Evolutionary conservation across 2,113 vertebrate genomes (phyloP), one percentile per base, ranked within the genome.

Genomic region (Engraulis encrasicolus): DNA sequence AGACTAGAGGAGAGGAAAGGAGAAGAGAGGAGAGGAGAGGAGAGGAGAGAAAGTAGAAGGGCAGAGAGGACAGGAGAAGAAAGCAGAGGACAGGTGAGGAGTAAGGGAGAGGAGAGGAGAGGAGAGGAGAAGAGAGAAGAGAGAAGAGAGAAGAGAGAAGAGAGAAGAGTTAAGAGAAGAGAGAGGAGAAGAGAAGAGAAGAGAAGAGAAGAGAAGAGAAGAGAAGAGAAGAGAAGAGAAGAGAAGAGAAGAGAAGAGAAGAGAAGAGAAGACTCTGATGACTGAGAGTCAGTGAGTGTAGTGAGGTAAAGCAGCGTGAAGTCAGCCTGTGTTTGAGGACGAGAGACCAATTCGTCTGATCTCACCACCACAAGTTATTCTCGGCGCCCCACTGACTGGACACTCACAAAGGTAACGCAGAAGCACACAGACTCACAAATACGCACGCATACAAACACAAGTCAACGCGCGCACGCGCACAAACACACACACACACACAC

Each of bases 331-430:
- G 58, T 66, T 66, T n/a, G 14, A 78, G 52, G 80, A 27, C 86
- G 78, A 74, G 58, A 66, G 58, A 31, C 58, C 9, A 66, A 66
- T 27, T 27, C 58, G 58, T 66, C 58, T 66, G 58, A 66, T 66
- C 58, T 66, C 58, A 66, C 58, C 66, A 71, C 85, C 88, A 88
- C 80, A 49, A 84, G 19, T 23, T 27, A 52, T 74, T 87, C 79
- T 78, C 71, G 87, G 87, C 58, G 78, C 85, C 34, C 58, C 82
- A 84, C 45, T 78, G 27, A 81, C 77, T 82, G 84, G 36, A 82
- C 78, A 88, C 81, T 12, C 9, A 82, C 74, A 36, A 54, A 87
- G 79, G 86, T 83, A 91, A 91, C 91, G 89, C 85, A 92, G 80
- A 82, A 50, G 38, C 17, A 23, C 50, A 79, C 37, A 79, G 18